These are phyloP conservation scores for Drosophila macrospina DNA, from an alignment of 2,888 invertebrate genomes.

Conservation along the genomic window DNA sequence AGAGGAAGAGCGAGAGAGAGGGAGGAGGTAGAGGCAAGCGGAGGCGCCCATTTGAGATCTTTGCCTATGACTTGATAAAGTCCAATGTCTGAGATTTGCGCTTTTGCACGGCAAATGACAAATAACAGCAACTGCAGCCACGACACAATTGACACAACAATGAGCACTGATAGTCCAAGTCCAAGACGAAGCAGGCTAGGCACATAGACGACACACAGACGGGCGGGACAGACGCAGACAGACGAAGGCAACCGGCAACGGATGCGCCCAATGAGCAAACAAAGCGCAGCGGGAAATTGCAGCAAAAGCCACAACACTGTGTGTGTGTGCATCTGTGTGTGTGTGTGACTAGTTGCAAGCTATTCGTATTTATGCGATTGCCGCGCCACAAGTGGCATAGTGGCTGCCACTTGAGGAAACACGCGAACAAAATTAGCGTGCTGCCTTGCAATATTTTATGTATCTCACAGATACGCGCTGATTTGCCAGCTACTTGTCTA, in stretches of 20 bases:
- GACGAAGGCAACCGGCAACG: slow-evolving; percentile 59
- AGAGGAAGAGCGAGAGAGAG: slow-evolving; percentile 7
- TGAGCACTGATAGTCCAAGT: slow-evolving; percentile 66
- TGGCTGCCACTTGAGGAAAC: slow-evolving; percentile 80
- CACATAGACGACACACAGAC: slow-evolving; percentile 14
- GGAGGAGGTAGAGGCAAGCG: slow-evolving; percentile 2
- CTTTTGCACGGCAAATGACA: slow-evolving; percentile 74
- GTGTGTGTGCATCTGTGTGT: background rate
- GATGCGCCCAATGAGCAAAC: slow-evolving; percentile 82
- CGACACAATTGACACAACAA: slow-evolving; percentile 81
- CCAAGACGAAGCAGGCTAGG: slow-evolving; percentile 32
- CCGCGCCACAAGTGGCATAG: slow-evolving; percentile 76
- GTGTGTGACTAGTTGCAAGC: slow-evolving; percentile 21
- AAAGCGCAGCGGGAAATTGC: slow-evolving; percentile 80
- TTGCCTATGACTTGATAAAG: slow-evolving; percentile 73
- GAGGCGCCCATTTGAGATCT: slow-evolving; percentile 37
- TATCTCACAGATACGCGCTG: slow-evolving; percentile 61
- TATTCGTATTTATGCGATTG: slow-evolving; percentile 72
- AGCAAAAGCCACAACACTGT: slow-evolving; percentile 46
- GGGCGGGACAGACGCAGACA: slow-evolving; percentile 23
- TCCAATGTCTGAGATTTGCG: slow-evolving; percentile 75
- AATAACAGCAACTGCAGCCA: slow-evolving; percentile 66
- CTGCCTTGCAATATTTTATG: slow-evolving; percentile 70
- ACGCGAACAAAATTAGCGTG: slow-evolving; percentile 80
- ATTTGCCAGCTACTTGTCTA: slow-evolving; percentile 48